A percentile compares a stretch with the other conserved stretches of the same genome.
Evolutionary conservation across 2,113 vertebrate species (phyloP).

Genomic region (Hypocryptadius cinnamomeus): DNA sequence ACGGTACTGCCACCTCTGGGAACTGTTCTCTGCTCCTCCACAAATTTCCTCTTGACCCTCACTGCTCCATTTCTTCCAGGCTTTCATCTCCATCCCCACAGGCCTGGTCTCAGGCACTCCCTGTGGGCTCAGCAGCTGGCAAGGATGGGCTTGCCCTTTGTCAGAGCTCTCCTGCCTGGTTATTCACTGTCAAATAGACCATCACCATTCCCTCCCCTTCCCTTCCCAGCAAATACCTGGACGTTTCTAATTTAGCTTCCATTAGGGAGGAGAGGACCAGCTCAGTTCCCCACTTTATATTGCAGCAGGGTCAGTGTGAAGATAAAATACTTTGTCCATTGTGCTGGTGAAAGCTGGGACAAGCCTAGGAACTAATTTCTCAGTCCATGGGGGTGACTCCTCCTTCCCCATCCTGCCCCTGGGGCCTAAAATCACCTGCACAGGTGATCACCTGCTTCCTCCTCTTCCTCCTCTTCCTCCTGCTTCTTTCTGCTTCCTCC

Average conservation of each 20-base stretch:
- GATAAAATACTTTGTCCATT: background rate
- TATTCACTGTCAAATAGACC: background rate
- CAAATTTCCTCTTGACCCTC: background rate
- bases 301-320: background rate
- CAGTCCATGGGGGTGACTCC: background rate
- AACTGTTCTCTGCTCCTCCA: too few species aligned
- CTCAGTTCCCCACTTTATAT: fast-evolving
- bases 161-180: background rate
- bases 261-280: background rate
- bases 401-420: background rate
- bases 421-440: background rate
- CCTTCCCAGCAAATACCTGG: background rate
- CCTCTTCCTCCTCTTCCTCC: too few species aligned
- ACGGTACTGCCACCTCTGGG: background rate
- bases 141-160: background rate
- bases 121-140: background rate
- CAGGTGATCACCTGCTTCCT: too few species aligned
- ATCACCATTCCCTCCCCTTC: background rate
- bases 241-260: background rate
- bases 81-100: background rate
- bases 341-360: background rate
- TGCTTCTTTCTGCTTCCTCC: too few species aligned
- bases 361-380: background rate
- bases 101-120: too few species aligned
- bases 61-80: background rate